A percentile compares a stretch with the other conserved stretches of the same genome.
phyloP scores from a whole-genome alignment of 2,113 vertebrate species.

The Mobula hypostoma region DNA sequence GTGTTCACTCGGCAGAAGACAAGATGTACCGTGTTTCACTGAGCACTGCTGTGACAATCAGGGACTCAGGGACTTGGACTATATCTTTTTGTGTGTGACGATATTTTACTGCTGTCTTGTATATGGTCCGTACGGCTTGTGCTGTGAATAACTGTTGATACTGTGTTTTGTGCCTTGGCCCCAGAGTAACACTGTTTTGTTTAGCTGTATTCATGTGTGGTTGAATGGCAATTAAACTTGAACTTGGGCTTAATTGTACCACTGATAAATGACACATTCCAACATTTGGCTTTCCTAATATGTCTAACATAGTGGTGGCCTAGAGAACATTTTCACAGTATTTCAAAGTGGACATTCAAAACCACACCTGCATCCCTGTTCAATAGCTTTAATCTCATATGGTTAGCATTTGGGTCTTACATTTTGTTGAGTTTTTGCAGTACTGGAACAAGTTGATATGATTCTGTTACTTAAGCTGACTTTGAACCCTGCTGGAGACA shows the following conservation, averaged over 20 bases:
- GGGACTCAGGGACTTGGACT: too few relatives aligned
- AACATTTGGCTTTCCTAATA: constrained; percentile 16
- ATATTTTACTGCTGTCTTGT: too few relatives aligned
- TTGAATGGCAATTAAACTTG: too few relatives aligned
- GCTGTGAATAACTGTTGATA: too few relatives aligned
- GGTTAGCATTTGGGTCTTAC: not conserved
- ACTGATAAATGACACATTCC: not conserved
- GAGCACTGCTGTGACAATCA: too few relatives aligned
- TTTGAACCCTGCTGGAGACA: not conserved
- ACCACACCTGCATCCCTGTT: not conserved
- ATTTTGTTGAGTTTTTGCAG: not conserved
- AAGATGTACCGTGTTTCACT: too few relatives aligned
- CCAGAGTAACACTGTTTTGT: too few relatives aligned
- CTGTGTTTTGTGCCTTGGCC: too few relatives aligned
- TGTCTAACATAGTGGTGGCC: not conserved
- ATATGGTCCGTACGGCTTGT: too few relatives aligned
- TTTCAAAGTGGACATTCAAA: not conserved
- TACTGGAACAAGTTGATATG: not conserved
- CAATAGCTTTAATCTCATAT: not conserved
- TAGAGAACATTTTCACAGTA: not conserved
- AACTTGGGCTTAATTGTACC: not conserved
- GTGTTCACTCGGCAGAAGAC: too few relatives aligned
- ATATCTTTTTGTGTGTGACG: too few relatives aligned
- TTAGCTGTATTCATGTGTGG: too few relatives aligned
- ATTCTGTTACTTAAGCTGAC: not conserved